phyloP scores from a whole-genome alignment of 1,140 invertebrate species.

The Gryon sp. region DNA sequence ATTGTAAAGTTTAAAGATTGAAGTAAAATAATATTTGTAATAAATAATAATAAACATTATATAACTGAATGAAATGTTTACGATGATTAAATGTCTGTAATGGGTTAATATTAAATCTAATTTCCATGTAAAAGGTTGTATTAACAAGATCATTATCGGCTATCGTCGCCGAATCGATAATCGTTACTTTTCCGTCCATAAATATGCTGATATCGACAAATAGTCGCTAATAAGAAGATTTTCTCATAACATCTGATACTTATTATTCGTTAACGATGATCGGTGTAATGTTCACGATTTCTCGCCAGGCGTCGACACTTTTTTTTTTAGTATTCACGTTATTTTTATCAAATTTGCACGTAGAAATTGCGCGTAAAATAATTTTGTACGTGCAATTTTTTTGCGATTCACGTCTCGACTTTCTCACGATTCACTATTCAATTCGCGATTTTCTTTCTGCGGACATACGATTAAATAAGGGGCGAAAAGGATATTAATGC shows the following conservation, averaged over 20 bases:
- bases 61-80: too few species aligned
- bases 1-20: too few species aligned
- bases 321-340: neutral
- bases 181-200: too few species aligned
- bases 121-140: too few species aligned
- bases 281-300: constrained; percentile 16
- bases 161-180: too few species aligned
- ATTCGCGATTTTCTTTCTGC: neutral
- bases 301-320: constrained; percentile 34
- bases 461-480: constrained; percentile 41
- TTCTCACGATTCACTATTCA: constrained; percentile 26
- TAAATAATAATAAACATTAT: too few species aligned
- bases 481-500: constrained; percentile 18
- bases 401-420: constrained; percentile 8
- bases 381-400: constrained; percentile 45
- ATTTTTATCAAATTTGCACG: constrained; percentile 20
- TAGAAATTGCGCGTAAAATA: constrained; percentile 21
- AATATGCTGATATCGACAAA: too few species aligned
- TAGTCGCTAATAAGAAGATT: neutral
- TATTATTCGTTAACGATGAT: constrained; percentile 5
- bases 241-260: constrained; percentile 1
- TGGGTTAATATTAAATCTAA: too few species aligned
- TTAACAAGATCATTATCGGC: too few species aligned
- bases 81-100: too few species aligned
- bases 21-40: too few species aligned